Evolutionary conservation across 2,888 invertebrate species (phyloP).

Genomic region (Lamellibrachia satsuma): DNA sequence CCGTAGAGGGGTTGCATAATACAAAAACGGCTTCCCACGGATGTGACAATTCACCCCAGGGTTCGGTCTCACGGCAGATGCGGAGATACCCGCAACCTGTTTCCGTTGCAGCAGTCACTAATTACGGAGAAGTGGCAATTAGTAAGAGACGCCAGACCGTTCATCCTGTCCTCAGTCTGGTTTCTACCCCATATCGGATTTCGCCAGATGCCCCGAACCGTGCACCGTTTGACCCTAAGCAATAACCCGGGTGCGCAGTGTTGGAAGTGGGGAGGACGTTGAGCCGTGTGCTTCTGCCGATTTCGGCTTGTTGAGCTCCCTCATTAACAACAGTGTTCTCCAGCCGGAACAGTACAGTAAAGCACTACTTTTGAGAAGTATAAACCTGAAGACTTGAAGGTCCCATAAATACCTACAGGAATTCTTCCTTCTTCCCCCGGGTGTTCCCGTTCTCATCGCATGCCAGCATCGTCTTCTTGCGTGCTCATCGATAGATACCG

Average conservation of each 20-base stretch:
- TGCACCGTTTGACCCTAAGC: background rate
- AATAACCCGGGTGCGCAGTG: background rate
- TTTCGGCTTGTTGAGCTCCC: too few relatives aligned
- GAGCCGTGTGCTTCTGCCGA: background rate
- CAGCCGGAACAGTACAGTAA: too few relatives aligned
- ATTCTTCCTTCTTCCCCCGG: too few relatives aligned
- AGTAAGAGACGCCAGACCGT: background rate
- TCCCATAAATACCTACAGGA: too few relatives aligned
- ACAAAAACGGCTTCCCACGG: background rate
- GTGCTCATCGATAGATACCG: background rate
- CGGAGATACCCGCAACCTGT: background rate
- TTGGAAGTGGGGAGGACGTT: background rate
- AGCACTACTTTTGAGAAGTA: too few relatives aligned
- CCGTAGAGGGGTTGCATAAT: background rate
- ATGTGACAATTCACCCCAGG: background rate
- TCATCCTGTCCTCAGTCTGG: background rate
- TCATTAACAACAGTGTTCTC: too few relatives aligned
- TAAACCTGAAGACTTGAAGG: too few relatives aligned
- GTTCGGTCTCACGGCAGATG: background rate
- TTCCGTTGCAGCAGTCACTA: background rate
- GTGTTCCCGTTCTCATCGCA: too few relatives aligned
- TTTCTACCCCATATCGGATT: background rate
- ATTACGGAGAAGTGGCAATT: slow-evolving; percentile 9
- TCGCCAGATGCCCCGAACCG: background rate
- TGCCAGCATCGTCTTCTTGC: background rate